Conservation (phyloP, 2,888 invertebrate genomes). For the Zaprionus obscuricornis region DNA sequence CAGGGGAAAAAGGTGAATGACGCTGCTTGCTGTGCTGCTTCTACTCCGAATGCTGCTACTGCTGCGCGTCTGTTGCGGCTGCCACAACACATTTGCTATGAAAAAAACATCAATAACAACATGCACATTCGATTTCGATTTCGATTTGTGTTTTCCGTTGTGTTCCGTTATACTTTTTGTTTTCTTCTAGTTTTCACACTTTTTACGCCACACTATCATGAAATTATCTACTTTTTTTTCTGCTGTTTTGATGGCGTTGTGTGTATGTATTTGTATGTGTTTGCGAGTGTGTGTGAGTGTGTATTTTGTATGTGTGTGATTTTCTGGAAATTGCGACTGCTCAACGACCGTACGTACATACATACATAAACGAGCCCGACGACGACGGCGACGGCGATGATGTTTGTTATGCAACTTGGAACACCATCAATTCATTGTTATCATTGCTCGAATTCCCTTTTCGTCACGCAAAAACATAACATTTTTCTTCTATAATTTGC, state of each 20-base stretch:
- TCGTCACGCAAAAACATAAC: constrained; percentile 55
- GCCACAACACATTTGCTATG: constrained; percentile 66
- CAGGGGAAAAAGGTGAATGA: constrained; percentile 23
- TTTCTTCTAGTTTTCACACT: constrained; percentile 47
- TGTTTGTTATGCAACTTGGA: constrained; percentile 72
- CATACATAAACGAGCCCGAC: constrained; percentile 60
- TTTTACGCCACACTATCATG: constrained; percentile 43
- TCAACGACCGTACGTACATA: constrained; percentile 36
- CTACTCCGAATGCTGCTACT: constrained; percentile 30
- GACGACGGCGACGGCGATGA: constrained; percentile 42
- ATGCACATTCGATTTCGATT: constrained; percentile 50
- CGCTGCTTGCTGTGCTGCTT: neutral
- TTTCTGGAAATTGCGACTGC: constrained; percentile 75
- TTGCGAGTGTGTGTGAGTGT: constrained; percentile 37
- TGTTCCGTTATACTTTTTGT: neutral
- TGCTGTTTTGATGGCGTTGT: constrained; percentile 60
- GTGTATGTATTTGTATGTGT: constrained; percentile 21
- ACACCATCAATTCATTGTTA: constrained; percentile 66
- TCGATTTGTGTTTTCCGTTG: constrained; percentile 10
- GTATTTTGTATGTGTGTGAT: no score
- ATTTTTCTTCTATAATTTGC: constrained; percentile 55
- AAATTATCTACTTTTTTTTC: constrained; percentile 30
- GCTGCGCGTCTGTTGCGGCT: constrained; percentile 43
- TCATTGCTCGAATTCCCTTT: constrained; percentile 45
- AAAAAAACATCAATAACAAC: constrained; percentile 29